These are phyloP conservation scores for Neuroscelio doddi DNA, from an alignment of 2,888 invertebrate genomes.

Conservation along the genomic window DNA sequence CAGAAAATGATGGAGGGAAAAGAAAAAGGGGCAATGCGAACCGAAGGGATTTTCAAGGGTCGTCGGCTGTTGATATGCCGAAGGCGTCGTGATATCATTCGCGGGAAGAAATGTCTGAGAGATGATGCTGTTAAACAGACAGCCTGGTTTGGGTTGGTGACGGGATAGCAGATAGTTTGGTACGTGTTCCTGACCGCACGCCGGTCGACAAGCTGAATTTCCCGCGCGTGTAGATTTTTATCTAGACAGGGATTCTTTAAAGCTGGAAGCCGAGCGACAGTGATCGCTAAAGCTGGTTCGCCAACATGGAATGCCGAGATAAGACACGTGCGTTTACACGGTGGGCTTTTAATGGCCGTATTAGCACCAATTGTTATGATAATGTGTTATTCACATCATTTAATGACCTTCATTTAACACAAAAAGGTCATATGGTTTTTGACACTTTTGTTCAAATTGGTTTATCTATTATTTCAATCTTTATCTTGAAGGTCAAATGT, in stretches of 20 bases:
- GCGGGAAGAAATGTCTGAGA: slow-evolving; percentile 31
- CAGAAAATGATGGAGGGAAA: slow-evolving; percentile 10
- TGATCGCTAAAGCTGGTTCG: no score
- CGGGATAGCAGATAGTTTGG: slow-evolving; percentile 24
- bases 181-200: slow-evolving; percentile 24
- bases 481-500: no score
- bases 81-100: slow-evolving; percentile 29
- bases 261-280: slow-evolving; percentile 20
- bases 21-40: slow-evolving; percentile 10
- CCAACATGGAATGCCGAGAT: slow-evolving; percentile 12
- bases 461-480: no score
- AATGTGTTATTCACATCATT: no score
- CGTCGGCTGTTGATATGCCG: slow-evolving; percentile 24
- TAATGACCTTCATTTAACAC: no score
- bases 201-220: slow-evolving; percentile 17
- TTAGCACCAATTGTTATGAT: no score
- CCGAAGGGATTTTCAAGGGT: slow-evolving; percentile 25
- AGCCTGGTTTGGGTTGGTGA: slow-evolving; percentile 7
- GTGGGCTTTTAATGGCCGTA: no score
- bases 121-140: slow-evolving; percentile 33
- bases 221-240: slow-evolving; percentile 32
- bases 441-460: no score
- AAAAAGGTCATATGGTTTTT: no score
- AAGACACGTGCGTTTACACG: slow-evolving; percentile 23
- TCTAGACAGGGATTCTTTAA: slow-evolving; percentile 35